A percentile compares a stretch with the other conserved stretches of the same genome.
Conservation (phyloP, 2,797 vertebrate genomes). For the Percopsis omiscomaycus region DNA sequence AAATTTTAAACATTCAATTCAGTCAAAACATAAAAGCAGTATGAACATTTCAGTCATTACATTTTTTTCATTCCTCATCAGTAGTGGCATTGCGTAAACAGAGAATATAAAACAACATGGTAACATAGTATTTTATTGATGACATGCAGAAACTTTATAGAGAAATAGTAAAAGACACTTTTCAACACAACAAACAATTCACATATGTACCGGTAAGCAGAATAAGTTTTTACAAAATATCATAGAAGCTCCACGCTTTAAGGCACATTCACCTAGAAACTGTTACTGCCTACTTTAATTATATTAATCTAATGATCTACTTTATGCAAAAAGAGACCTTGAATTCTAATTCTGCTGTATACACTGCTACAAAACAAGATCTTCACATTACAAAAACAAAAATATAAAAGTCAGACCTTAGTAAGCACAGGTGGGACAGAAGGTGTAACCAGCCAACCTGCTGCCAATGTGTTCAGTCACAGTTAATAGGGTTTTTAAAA, state of each 20-base stretch:
- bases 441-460: constrained; percentile 73
- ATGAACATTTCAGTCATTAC: constrained; percentile 31
- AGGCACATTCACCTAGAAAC: constrained; percentile 19
- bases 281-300: constrained; percentile 1
- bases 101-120: constrained; percentile 4
- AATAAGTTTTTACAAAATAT: constrained; percentile 18
- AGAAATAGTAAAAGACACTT: neutral
- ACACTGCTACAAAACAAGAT: neutral
- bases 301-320: neutral
- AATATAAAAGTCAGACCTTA: constrained; percentile 9
- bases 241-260: no score
- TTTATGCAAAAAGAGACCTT: neutral
- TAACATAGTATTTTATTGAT: neutral
- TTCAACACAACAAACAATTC: constrained; percentile 22
- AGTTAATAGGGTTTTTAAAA: constrained; percentile 6
- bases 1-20: no score
- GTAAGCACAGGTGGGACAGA: constrained; percentile 27
- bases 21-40: no score
- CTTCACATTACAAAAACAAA: constrained; percentile 20
- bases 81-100: constrained; percentile 31
- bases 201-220: constrained; percentile 26
- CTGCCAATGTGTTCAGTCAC: constrained; percentile 22
- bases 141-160: constrained; percentile 1
- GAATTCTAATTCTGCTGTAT: neutral
- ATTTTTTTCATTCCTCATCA: constrained; percentile 33